Base-by-base conservation (phyloP, 92 coral and sea anemone species). In the Zoanthus sociatus region DNA sequence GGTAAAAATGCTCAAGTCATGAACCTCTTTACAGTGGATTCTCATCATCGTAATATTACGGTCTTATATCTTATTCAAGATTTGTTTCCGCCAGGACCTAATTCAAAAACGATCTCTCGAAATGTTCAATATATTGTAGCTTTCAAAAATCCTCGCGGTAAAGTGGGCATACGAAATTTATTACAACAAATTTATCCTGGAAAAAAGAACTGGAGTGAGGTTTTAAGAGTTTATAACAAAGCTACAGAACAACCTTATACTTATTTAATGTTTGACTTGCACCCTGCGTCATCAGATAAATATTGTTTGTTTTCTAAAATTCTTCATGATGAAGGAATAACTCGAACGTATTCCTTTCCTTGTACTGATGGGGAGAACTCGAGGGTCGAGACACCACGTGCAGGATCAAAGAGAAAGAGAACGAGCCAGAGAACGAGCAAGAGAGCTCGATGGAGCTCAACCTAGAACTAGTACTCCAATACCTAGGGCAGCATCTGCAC, bases 81-180 rank as follows among this genome's bases (percentile, higher is more conserved):
- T 50, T 9, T 87, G 79, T 87, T 87, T 71, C 88, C 88, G 9
- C 47, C 48, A 6, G 90, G 88, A 13, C 70, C 47, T 12, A 48
- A 88, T 82, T 58, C 90, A 13, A 67, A 67, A 30, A 67, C 72
- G 7, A 67, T 61, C 14, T 61, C 68, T 12, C 68, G 68, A 6
- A 61, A 61, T 61, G 68, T 1, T 18, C 68, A 61, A 9, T 61
- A 88, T 58, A 26, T 88, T 3, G 60, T 68, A 6, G 81, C 61
- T 9, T 88, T 88, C 45, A 82, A 88, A 32, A 88, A 82, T 55
- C 91, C 91, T 9, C 86, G 91, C 15, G 91, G 82, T 69, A 32
- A 26, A 6, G 18, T 69, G 26, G 73, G 73, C 9, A 69, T 69
- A n/a, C 73, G 44, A 3, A 69, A 18, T 16, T 61, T 10, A 20